A percentile compares a stretch with the other conserved stretches of the same genome.
phyloP scores from a whole-genome alignment of 2,797 vertebrate species.

The Pipistrellus nathusii region DNA sequence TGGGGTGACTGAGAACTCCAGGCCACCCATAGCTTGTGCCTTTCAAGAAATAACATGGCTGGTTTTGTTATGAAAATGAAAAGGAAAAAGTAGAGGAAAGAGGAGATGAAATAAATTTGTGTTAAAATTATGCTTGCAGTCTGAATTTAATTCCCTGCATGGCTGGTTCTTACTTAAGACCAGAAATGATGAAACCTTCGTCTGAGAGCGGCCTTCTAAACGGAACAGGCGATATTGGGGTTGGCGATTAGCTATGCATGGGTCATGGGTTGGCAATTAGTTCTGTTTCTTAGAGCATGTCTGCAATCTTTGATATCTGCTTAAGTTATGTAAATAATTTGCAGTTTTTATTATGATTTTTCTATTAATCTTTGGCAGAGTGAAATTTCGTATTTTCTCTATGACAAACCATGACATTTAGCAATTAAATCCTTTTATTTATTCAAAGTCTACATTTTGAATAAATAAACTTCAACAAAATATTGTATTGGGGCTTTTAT shows the following conservation, averaged over 20 bases:
- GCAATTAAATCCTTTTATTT: constrained; percentile 79
- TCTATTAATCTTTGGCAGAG: constrained; percentile 86
- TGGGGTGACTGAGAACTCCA: not conserved
- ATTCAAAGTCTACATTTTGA: constrained; percentile 60
- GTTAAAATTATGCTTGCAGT: constrained; percentile 50
- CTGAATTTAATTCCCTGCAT: constrained; percentile 53
- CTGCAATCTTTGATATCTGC: constrained; percentile 84
- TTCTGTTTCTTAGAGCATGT: constrained; percentile 77
- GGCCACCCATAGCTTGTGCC: not conserved
- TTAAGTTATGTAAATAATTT: constrained; percentile 86
- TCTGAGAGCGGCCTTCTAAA: not conserved
- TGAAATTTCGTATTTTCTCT: constrained; percentile 86
- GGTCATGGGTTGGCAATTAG: constrained; percentile 64
- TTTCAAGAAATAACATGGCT: constrained; percentile 40
- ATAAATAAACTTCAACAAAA: constrained; percentile 66
- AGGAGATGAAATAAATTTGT: not conserved
- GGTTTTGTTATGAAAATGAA: constrained; percentile 50
- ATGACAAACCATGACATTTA: constrained; percentile 84
- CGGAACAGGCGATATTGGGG: not conserved
- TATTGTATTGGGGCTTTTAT: not conserved
- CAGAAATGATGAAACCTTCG: constrained; percentile 39
- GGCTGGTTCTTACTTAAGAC: constrained; percentile 63
- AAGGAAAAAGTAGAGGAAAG: not conserved
- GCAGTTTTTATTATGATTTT: constrained; percentile 83
- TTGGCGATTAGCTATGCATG: constrained; percentile 54